phyloP scores from a whole-genome alignment of 2,797 vertebrate genomes.

The Choloepus didactylus region DNA sequence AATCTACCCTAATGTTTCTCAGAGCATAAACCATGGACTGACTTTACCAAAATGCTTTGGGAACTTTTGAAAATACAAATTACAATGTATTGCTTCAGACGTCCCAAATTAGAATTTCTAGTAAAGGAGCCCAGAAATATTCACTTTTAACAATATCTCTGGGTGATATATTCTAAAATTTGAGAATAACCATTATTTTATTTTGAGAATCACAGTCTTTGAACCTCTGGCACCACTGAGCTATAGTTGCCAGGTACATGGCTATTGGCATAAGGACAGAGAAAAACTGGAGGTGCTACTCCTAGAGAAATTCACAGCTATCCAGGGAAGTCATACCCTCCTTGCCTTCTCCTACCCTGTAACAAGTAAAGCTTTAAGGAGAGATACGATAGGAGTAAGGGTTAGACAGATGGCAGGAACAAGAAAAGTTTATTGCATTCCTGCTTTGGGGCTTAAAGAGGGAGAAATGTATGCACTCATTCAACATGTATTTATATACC shows the following conservation, averaged over 20 bases:
- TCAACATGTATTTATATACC: not conserved
- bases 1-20: not conserved
- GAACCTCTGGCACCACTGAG: not conserved
- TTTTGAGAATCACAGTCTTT: not conserved
- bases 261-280: not conserved
- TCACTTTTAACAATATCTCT: not conserved
- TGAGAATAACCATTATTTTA: not conserved
- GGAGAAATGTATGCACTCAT: not conserved
- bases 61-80: not conserved
- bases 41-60: not conserved
- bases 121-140: not conserved
- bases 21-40: not conserved
- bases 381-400: not conserved
- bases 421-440: not conserved
- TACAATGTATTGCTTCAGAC: not conserved
- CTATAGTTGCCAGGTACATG: not conserved
- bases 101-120: not conserved
- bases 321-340: not conserved
- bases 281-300: not conserved
- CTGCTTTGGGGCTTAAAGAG: not conserved
- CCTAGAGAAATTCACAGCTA: not conserved
- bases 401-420: not conserved
- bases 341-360: not conserved
- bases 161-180: not conserved
- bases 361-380: not conserved